Percentiles rank a stretch among this genome's conserved stretches.
phyloP scores from a whole-genome alignment of 2,113 vertebrate species.

The Phainopepla nitens region DNA sequence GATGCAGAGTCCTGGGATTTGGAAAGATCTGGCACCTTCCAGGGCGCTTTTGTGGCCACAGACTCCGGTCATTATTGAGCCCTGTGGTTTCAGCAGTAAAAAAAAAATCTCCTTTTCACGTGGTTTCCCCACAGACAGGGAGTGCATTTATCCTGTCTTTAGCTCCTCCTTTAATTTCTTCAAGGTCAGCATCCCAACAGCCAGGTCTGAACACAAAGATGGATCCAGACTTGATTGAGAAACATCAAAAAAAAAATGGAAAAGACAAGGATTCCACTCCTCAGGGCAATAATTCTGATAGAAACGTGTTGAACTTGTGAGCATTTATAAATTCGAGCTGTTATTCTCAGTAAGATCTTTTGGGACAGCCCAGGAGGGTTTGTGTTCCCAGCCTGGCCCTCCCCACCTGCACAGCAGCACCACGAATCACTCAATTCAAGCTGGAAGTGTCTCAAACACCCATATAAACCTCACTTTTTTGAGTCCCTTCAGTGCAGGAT shows the following conservation, averaged over 20 bases:
- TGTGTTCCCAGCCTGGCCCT: background rate
- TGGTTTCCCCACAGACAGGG: background rate
- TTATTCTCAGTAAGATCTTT: background rate
- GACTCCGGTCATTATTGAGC: accelerated
- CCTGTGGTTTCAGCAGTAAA: background rate
- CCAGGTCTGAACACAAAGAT: background rate
- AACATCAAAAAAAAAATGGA: background rate
- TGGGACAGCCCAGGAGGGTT: background rate
- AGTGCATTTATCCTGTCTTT: accelerated
- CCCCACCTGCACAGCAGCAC: background rate
- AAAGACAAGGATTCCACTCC: background rate
- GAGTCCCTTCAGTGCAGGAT: background rate
- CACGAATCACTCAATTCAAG: accelerated
- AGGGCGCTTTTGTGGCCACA: accelerated
- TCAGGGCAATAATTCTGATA: background rate
- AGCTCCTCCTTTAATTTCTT: background rate
- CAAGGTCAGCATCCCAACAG: background rate
- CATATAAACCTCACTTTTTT: background rate
- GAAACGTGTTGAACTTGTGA: background rate
- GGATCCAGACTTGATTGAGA: background rate
- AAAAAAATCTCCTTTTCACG: accelerated
- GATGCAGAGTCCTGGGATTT: background rate
- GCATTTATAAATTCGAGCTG: background rate
- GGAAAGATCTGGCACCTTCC: background rate
- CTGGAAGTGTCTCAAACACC: background rate